Conservation (phyloP, 2,888 invertebrate species). For the Agrochola circellaris region DNA sequence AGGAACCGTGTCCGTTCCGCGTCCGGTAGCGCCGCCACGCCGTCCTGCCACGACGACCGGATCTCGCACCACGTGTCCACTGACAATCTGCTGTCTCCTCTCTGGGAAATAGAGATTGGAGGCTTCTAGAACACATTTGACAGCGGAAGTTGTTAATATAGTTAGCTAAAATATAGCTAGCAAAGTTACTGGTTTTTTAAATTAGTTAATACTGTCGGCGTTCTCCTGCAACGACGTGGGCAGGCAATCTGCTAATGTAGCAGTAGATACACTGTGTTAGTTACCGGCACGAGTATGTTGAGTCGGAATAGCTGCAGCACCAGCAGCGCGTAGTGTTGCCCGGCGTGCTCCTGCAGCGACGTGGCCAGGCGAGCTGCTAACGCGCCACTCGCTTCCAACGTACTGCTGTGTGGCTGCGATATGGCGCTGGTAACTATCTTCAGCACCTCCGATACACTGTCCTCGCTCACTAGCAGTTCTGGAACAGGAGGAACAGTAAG, state of each 20-base stretch:
- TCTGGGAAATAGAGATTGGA: slow-evolving; percentile 50
- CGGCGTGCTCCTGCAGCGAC: slow-evolving; percentile 52
- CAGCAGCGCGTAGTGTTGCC: slow-evolving; percentile 42
- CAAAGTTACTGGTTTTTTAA: not conserved
- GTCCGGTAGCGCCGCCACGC: slow-evolving; percentile 54
- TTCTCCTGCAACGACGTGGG: not conserved
- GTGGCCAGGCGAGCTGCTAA: slow-evolving; percentile 64
- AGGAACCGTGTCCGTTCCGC: slow-evolving; percentile 23
- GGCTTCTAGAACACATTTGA: not conserved
- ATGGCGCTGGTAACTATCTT: slow-evolving; percentile 19
- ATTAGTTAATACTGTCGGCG: not conserved
- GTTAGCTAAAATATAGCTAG: not conserved
- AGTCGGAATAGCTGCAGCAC: slow-evolving; percentile 65
- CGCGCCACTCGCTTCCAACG: slow-evolving; percentile 21
- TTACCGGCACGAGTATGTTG: slow-evolving; percentile 68
- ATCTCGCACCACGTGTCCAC: slow-evolving; percentile 90
- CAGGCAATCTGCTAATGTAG: not conserved
- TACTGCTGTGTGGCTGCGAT: slow-evolving; percentile 10
- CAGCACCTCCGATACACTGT: slow-evolving; percentile 59
- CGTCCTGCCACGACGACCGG: slow-evolving; percentile 91
- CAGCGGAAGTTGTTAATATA: not conserved
- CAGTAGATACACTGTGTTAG: slow-evolving; percentile 5
- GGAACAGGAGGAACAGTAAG: slow-evolving; percentile 8
- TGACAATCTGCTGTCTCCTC: slow-evolving; percentile 75
- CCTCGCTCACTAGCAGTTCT: slow-evolving; percentile 71